These are phyloP conservation scores for Hirtodrosophila alboralis DNA, from an alignment of 2,888 invertebrate species.

Conservation along the genomic window DNA sequence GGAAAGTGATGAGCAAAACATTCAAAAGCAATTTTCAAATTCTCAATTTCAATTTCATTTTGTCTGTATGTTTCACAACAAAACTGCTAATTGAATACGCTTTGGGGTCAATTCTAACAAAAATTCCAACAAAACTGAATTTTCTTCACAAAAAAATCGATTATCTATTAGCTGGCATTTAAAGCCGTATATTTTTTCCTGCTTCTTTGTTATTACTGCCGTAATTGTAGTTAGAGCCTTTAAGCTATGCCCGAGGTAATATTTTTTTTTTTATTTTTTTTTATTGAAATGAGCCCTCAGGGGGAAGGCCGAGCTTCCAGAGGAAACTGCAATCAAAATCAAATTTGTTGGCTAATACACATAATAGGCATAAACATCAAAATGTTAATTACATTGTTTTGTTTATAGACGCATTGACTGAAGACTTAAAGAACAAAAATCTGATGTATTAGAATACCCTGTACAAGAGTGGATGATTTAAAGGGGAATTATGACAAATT, in stretches of 20 bases:
- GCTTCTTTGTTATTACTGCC: neutral
- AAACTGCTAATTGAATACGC: constrained; percentile 46
- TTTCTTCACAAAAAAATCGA: constrained; percentile 18
- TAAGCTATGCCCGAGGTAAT: neutral
- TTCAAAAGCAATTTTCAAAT: constrained; percentile 36
- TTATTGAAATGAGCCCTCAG: no score
- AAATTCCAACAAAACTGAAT: neutral
- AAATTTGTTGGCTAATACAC: constrained; percentile 37
- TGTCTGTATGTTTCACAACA: constrained; percentile 5
- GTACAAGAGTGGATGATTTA: no score
- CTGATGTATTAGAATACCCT: neutral
- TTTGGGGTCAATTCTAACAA: constrained; percentile 10
- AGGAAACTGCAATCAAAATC: constrained; percentile 44
- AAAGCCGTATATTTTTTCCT: neutral
- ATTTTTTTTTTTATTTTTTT: no score
- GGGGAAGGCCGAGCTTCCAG: constrained; percentile 13
- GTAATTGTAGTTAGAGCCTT: constrained; percentile 15
- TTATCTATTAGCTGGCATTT: constrained; percentile 2
- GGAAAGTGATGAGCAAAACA: constrained; percentile 46
- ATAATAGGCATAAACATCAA: constrained; percentile 29
- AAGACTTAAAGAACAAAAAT: constrained; percentile 1
- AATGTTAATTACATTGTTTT: constrained; percentile 62
- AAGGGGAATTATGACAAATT: no score
- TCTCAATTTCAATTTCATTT: constrained; percentile 29
- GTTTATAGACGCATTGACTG: constrained; percentile 40